Percentiles rank a stretch among this genome's conserved stretches.
These are phyloP conservation scores for Trypoxylus dichotomus DNA, from an alignment of 1,140 invertebrate genomes.

Conservation along the genomic window DNA sequence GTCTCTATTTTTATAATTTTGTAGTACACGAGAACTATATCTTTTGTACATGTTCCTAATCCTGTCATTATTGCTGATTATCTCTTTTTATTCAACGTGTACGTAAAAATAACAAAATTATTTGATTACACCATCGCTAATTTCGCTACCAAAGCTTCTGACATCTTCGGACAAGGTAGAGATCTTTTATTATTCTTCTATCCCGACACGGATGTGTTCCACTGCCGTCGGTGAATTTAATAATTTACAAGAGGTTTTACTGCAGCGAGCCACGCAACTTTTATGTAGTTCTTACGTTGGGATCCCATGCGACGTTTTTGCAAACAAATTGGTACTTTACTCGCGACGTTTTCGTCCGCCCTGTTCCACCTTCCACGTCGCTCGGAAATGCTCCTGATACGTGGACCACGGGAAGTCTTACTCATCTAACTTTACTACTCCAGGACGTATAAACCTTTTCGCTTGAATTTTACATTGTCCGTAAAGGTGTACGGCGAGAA, in stretches of 20 bases:
- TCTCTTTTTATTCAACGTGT: too few relatives aligned
- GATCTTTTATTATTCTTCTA: not conserved
- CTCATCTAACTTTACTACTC: not conserved
- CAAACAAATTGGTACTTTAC: conserved; percentile 23
- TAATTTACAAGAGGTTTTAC: conserved; percentile 23
- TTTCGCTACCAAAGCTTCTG: not conserved
- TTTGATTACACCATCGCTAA: not conserved
- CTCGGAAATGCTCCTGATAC: not conserved
- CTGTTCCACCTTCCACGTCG: not conserved
- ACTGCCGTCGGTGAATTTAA: not conserved
- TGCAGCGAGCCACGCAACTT: conserved; percentile 11
- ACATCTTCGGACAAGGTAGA: not conserved
- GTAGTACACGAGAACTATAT: too few relatives aligned
- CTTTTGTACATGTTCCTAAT: too few relatives aligned
- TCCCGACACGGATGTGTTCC: not conserved
- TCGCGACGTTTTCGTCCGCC: not conserved
- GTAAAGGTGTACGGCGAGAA: not conserved
- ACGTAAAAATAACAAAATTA: not conserved
- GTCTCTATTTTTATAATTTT: too few relatives aligned
- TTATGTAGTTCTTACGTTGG: conserved; percentile 18
- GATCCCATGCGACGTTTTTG: conserved; percentile 15
- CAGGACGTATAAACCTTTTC: conserved; percentile 21
- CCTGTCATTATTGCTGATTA: too few relatives aligned
- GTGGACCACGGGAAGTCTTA: conserved; percentile 8
- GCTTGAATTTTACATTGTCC: conserved; percentile 8